These are phyloP conservation scores for Archivesica marissinica DNA, from an alignment of 1,140 invertebrate species.

Conservation along the genomic window DNA sequence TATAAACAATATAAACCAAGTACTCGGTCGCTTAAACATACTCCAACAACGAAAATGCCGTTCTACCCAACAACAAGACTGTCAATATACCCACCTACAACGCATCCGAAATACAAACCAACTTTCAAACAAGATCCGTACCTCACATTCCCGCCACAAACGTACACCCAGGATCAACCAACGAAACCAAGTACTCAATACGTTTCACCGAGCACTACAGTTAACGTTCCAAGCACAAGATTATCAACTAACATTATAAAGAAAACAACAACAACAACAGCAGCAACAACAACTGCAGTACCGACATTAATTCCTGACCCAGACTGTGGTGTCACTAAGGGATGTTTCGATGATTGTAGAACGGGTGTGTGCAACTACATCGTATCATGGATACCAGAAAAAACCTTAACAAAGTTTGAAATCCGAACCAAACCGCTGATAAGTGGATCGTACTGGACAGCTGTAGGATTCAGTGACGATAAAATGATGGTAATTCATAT, in stretches of 20 bases:
- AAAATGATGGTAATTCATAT: slow-evolving; percentile 55
- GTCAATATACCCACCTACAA: neutral
- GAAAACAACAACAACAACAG: neutral
- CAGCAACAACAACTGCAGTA: neutral
- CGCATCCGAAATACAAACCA: neutral
- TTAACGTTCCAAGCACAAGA: neutral
- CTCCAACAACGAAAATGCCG: neutral
- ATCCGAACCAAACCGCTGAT: slow-evolving; percentile 32
- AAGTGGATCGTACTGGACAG: slow-evolving; percentile 41
- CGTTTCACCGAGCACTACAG: neutral
- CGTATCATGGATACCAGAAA: slow-evolving; percentile 50
- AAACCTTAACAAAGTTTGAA: slow-evolving; percentile 40
- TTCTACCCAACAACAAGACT: neutral
- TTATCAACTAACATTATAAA: no score
- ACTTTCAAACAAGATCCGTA: neutral
- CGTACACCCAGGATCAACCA: neutral
- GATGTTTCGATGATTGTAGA: slow-evolving; percentile 58
- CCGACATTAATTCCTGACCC: neutral
- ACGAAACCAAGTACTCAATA: neutral
- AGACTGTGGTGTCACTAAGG: slow-evolving; percentile 46
- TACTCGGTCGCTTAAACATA: neutral
- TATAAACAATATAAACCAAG: slow-evolving; percentile 11
- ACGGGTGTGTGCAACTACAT: slow-evolving; percentile 43
- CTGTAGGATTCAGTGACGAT: slow-evolving; percentile 58
- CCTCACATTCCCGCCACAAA: slow-evolving; percentile 16